Conservation (phyloP, 2,888 invertebrate species). For the Eupithecia pulchellata region DNA sequence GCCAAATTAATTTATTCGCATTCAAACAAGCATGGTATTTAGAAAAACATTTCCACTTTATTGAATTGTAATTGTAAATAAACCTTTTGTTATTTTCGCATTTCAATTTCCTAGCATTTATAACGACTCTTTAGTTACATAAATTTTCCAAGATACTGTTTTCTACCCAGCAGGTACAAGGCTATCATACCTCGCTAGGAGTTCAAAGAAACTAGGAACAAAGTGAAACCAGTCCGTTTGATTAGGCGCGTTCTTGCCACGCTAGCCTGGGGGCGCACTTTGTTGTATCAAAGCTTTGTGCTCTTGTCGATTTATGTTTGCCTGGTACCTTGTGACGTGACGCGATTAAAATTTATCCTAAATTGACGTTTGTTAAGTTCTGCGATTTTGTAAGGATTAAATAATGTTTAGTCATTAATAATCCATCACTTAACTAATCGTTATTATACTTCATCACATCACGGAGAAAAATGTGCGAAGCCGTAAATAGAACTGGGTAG, state of each 20-base stretch:
- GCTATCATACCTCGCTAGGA: slow-evolving; percentile 68
- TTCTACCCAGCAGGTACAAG: slow-evolving; percentile 54
- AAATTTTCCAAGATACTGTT: not conserved
- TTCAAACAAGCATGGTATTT: not conserved
- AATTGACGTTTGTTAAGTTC: slow-evolving; percentile 30
- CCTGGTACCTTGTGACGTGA: slow-evolving; percentile 53
- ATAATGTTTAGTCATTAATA: not conserved
- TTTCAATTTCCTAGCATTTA: not conserved
- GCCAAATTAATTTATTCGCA: not conserved
- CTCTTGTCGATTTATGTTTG: slow-evolving; percentile 72
- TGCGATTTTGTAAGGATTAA: not conserved
- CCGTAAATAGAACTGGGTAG: not conserved
- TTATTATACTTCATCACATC: not conserved
- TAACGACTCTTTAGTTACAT: not conserved
- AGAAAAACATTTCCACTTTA: not conserved
- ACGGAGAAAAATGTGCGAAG: not conserved
- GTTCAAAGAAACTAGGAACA: slow-evolving; percentile 80
- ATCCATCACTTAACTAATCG: not conserved
- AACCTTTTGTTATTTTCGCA: not conserved
- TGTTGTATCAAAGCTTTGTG: slow-evolving; percentile 74
- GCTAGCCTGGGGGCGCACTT: slow-evolving; percentile 74
- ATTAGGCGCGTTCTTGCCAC: slow-evolving; percentile 79
- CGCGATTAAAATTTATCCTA: slow-evolving; percentile 27
- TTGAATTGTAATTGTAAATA: not conserved
- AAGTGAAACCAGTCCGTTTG: slow-evolving; percentile 80